These are phyloP conservation scores for Tholera decimalis DNA, from an alignment of 2,888 invertebrate species.

Conservation along the genomic window DNA sequence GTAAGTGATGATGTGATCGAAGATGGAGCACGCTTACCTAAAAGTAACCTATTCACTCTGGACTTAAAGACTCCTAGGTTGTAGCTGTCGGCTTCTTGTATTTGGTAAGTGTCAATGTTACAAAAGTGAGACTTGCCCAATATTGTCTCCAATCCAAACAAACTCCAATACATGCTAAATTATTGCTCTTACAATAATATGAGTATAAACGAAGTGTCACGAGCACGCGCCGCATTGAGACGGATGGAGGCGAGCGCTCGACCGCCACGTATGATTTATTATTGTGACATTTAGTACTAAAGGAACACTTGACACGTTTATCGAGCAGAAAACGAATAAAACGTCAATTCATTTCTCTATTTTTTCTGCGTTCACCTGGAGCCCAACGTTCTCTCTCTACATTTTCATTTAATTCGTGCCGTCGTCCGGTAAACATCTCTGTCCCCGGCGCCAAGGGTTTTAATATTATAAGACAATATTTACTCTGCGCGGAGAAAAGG, in stretches of 20 bases:
- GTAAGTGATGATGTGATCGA: no score
- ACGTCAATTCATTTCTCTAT: background rate
- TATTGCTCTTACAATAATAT: slow-evolving; percentile 3
- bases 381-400: background rate
- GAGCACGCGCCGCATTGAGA: background rate
- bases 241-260: slow-evolving; percentile 7
- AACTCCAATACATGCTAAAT: background rate
- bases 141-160: no score
- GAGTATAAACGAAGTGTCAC: background rate
- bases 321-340: no score
- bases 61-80: no score
- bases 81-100: no score
- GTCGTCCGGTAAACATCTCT: slow-evolving; percentile 21
- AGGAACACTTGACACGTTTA: no score
- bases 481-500: slow-evolving; percentile 12
- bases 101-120: background rate
- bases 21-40: no score
- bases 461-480: slow-evolving; percentile 28
- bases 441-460: background rate
- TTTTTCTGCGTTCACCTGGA: background rate
- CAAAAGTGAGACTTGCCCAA: background rate
- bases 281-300: background rate
- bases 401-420: slow-evolving; percentile 14
- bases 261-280: background rate
- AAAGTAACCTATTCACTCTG: no score